Evolutionary conservation across 2,888 invertebrate genomes (phyloP).

Genomic region (Congeria kusceri): DNA sequence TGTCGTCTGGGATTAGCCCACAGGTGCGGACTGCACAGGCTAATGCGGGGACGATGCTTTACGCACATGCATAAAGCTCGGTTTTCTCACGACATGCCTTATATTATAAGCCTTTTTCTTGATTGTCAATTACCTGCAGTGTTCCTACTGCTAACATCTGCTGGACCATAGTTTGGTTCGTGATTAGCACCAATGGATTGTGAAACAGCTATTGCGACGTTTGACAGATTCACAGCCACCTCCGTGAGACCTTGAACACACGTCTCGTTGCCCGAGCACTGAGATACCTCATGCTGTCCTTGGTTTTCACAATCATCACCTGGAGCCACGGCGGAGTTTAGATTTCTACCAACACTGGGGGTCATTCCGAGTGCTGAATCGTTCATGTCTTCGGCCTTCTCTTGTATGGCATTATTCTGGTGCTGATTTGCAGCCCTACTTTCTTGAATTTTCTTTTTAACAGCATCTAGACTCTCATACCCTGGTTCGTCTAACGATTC

Average conservation of each 20-base stretch:
- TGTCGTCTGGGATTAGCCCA: too few relatives aligned
- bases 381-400: constrained; percentile 20
- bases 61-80: too few relatives aligned
- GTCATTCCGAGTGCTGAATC: constrained; percentile 56
- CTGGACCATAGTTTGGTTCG: neutral
- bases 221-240: constrained; percentile 29
- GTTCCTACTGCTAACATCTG: neutral
- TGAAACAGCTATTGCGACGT: constrained; percentile 25
- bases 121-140: too few relatives aligned
- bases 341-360: neutral
- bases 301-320: too few relatives aligned
- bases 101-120: too few relatives aligned
- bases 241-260: constrained; percentile 24
- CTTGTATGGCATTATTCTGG: neutral
- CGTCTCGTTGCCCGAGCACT: neutral
- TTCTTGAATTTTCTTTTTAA: constrained; percentile 54
- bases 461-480: constrained; percentile 60
- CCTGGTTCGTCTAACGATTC: constrained; percentile 63
- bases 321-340: too few relatives aligned
- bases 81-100: too few relatives aligned
- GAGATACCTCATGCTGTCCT: too few relatives aligned
- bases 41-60: too few relatives aligned
- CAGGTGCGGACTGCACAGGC: too few relatives aligned
- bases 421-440: too few relatives aligned
- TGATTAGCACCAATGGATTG: constrained; percentile 16